Evolutionary conservation across 37 sponge, comb jelly and placozoan genomes (phyloP).

Genomic region (Chondrosia reniformis): DNA sequence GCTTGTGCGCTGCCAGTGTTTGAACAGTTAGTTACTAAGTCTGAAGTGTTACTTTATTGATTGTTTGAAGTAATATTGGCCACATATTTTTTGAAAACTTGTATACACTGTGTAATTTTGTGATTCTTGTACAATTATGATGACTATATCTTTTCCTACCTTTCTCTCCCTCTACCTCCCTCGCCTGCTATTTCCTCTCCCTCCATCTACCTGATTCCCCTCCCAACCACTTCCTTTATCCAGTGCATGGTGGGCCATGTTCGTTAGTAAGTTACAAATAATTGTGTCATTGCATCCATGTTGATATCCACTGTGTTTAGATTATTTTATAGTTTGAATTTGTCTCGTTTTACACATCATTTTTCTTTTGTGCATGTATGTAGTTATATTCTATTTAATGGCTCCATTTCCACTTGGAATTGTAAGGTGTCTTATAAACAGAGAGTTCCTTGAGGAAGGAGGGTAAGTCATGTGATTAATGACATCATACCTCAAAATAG

Average conservation of each 20-base stretch:
- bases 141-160: too few species aligned
- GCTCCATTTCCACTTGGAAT: conserved; percentile 61
- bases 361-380: background rate
- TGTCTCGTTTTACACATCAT: background rate
- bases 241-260: conserved; percentile 68
- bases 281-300: background rate
- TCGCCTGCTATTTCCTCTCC: too few species aligned
- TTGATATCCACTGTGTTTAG: too few species aligned
- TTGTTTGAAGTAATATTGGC: too few species aligned
- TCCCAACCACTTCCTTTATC: too few species aligned
- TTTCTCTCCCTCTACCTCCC: background rate
- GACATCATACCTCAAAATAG: background rate
- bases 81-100: too few species aligned
- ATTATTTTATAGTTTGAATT: background rate
- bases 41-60: too few species aligned
- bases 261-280: conserved; percentile 52
- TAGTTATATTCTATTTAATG: conserved; percentile 54
- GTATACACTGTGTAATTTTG: too few species aligned
- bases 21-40: too few species aligned
- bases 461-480: background rate
- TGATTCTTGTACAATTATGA: too few species aligned
- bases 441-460: conserved; percentile 13
- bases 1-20: conserved; percentile 20
- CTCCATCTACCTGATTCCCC: too few species aligned
- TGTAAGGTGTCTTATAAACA: conserved; percentile 12